These are phyloP conservation scores for Drosophila oshimai DNA, from an alignment of 1,140 invertebrate species.

Conservation along the genomic window DNA sequence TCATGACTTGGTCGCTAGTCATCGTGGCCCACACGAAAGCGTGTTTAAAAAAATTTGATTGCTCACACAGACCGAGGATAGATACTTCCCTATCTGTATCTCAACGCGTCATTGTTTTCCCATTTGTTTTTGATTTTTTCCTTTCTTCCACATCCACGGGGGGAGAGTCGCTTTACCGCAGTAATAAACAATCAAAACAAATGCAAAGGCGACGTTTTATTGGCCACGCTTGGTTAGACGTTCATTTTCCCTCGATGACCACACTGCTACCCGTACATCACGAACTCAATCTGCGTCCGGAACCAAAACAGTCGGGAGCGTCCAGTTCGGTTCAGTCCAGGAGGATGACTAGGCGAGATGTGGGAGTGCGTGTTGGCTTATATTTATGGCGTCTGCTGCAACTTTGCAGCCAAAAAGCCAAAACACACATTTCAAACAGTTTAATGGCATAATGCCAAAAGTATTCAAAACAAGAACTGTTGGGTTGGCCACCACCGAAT, in stretches of 20 bases:
- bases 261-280: slow-evolving; percentile 4
- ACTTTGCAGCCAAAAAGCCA: slow-evolving; percentile 64
- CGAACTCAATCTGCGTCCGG: slow-evolving; percentile 13
- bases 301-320: slow-evolving; percentile 14
- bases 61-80: background rate
- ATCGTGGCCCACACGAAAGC: slow-evolving; percentile 53
- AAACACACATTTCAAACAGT: slow-evolving; percentile 48
- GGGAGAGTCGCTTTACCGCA: slow-evolving; percentile 56
- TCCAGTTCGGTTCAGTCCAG: slow-evolving; percentile 9
- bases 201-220: slow-evolving; percentile 75
- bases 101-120: slow-evolving; percentile 53
- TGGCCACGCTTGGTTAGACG: slow-evolving; percentile 69
- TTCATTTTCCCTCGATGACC: slow-evolving; percentile 10
- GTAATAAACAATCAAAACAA: slow-evolving; percentile 81
- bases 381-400: slow-evolving; percentile 76
- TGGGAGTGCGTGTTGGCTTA: slow-evolving; percentile 49
- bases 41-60: slow-evolving; percentile 61
- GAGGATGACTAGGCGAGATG: slow-evolving; percentile 41
- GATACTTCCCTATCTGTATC: slow-evolving; percentile 13
- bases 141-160: background rate
- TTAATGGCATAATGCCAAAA: slow-evolving; percentile 66
- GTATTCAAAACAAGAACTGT: slow-evolving; percentile 47
- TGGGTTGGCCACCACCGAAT: background rate
- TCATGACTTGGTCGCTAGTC: slow-evolving; percentile 4
- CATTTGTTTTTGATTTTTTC: slow-evolving; percentile 43